A percentile compares a stretch with the other conserved stretches of the same genome.
Conservation (phyloP, 2,797 vertebrate genomes). For the Miichthys miiuy region DNA sequence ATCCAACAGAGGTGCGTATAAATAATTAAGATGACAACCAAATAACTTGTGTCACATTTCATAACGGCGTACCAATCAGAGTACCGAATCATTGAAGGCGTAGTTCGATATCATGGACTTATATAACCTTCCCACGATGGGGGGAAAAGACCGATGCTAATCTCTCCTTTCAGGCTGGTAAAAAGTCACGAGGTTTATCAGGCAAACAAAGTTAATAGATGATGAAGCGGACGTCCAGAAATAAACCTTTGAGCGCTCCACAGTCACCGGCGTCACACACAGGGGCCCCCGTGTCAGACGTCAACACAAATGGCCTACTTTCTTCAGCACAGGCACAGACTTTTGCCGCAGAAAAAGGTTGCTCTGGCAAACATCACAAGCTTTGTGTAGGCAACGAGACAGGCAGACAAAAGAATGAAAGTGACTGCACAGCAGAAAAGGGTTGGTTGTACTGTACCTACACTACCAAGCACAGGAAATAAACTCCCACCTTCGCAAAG, state of each 20-base stretch:
- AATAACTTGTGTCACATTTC: slow-evolving; percentile 76
- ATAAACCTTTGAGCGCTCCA: slow-evolving; percentile 48
- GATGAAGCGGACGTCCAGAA: slow-evolving; percentile 44
- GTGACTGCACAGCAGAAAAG: slow-evolving; percentile 19
- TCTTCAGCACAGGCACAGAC: slow-evolving; percentile 32
- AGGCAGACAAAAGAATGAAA: slow-evolving; percentile 34
- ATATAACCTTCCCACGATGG: slow-evolving; percentile 52
- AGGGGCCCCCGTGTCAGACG: slow-evolving; percentile 47
- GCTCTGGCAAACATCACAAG: slow-evolving; percentile 42
- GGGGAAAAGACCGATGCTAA: slow-evolving; percentile 57
- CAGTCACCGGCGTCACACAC: slow-evolving; percentile 32
- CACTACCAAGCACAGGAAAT: slow-evolving; percentile 13
- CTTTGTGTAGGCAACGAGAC: slow-evolving; percentile 23
- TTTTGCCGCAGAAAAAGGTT: slow-evolving; percentile 23
- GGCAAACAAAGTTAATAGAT: slow-evolving; percentile 45
- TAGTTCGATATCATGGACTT: slow-evolving; percentile 40
- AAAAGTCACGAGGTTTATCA: slow-evolving; percentile 35
- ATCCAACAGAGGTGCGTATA: slow-evolving; percentile 67
- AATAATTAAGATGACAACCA: slow-evolving; percentile 79
- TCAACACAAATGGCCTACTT: slow-evolving; percentile 66
- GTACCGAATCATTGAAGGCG: slow-evolving; percentile 23
- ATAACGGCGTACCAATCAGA: slow-evolving; percentile 56
- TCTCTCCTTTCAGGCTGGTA: slow-evolving; percentile 36
- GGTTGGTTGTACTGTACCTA: slow-evolving; percentile 34
- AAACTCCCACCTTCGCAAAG: slow-evolving; percentile 28